Percentiles rank a stretch among this genome's conserved stretches.
Evolutionary conservation across 1,140 invertebrate species (phyloP).

Genomic region (Kradibia gibbosae): DNA sequence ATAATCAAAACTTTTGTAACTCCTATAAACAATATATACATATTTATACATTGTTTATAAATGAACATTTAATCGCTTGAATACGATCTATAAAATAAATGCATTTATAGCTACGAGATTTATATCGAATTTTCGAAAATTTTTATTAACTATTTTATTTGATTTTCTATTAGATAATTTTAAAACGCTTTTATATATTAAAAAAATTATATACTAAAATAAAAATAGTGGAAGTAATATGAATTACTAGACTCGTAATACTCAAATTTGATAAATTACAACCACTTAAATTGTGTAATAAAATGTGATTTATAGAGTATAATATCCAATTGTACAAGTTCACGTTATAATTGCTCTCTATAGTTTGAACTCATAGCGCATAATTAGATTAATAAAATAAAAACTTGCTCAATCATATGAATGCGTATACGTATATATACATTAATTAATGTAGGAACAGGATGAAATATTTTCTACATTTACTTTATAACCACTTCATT

Average conservation of each 20-base stretch:
- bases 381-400: background rate
- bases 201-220: background rate
- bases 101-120: conserved; percentile 17
- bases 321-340: background rate
- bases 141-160: conserved; percentile 1
- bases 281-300: background rate
- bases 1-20: background rate
- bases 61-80: background rate
- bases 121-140: background rate
- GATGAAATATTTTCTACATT: background rate
- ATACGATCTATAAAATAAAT: background rate
- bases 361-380: background rate
- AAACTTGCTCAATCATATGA: background rate
- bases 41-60: conserved; percentile 6
- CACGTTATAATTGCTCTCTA: conserved; percentile 9
- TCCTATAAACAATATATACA: conserved; percentile 6
- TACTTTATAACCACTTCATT: background rate
- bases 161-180: conserved; percentile 1
- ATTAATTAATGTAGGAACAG: background rate
- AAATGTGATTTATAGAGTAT: background rate
- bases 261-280: background rate
- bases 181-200: conserved; percentile 1
- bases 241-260: background rate
- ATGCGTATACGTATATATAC: background rate
- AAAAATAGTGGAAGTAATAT: too few species aligned